Base-by-base conservation (phyloP, 2,888 invertebrate genomes). In the Torymus tubicola region DNA sequence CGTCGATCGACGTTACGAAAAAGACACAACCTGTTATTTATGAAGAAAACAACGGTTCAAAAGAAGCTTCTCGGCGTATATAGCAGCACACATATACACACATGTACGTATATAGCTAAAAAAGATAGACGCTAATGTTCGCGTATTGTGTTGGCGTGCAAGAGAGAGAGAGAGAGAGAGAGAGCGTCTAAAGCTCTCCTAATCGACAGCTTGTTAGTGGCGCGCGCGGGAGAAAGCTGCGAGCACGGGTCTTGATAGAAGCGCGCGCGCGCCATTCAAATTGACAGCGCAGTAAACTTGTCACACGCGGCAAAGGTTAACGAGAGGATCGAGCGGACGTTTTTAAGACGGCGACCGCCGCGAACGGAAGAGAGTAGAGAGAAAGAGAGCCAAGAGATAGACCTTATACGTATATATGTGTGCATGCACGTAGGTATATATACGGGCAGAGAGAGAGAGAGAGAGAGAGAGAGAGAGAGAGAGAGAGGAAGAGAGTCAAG, bases 161-260 rank as follows among this genome's bases (percentile, higher is more conserved):
- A 67, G 31, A 75, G 75, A 79, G 64, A 57, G n/a, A 55, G 55
- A 55, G n/a, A 55, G n/a, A 55, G n/a, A 55, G 14, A 42, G 42
- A 0, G 42, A 5, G 42, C 42, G 42, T 42, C 42, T 42, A 42
- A 57, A 57, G n/a, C 57, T 18, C 71, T 72, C 70, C 77, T 81
- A 81, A 81, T 78, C 81, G 77, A 81, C 81, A 81, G 81, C 78
- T 81, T 78, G 78, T 81, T 77, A 81, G 80, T 53, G 74, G 42
- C 21, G 42, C 42, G 42, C 68, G 55, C 64, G 2, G 21, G 21
- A 21, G 21, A 21, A 21, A 21, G 21, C 21, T 8, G 42, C 68
- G 55, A 55, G 2, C 5, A 63, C 18, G n/a, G 57, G 52, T 52
- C 57, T 70, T 64, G 69, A 71, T 78, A 18, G 74, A 53, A 57